These are phyloP conservation scores for Eugnorisma glareosa DNA, from an alignment of 2,888 invertebrate species.

Conservation along the genomic window DNA sequence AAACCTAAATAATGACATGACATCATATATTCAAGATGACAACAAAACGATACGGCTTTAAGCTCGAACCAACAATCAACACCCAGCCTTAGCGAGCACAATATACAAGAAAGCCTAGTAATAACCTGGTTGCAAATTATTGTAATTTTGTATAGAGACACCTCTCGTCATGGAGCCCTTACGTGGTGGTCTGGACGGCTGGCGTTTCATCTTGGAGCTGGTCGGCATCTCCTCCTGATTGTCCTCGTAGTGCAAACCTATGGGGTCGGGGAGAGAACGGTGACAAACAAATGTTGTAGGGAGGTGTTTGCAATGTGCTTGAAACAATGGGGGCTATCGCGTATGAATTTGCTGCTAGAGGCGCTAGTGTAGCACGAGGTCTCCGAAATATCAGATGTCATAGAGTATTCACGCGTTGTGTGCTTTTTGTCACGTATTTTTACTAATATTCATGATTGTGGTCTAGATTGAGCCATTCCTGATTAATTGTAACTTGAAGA, in stretches of 20 bases:
- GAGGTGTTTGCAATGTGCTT: conserved; percentile 50
- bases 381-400: too few species aligned
- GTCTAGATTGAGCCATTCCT: too few species aligned
- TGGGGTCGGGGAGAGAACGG: conserved; percentile 65
- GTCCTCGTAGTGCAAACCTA: conserved; percentile 97
- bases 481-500: too few species aligned
- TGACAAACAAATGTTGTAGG: conserved; percentile 60
- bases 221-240: conserved; percentile 85
- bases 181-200: conserved; percentile 93
- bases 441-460: too few species aligned
- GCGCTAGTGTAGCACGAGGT: too few species aligned
- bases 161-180: conserved; percentile 93
- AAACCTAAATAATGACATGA: conserved; percentile 2
- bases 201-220: conserved; percentile 84
- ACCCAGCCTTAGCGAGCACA: conserved; percentile 46
- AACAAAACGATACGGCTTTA: conserved; percentile 1
- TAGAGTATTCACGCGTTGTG: too few species aligned
- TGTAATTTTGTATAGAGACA: conserved; percentile 84
- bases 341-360: too few species aligned
- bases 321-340: too few species aligned
- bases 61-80: conserved; percentile 35
- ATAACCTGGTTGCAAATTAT: conserved; percentile 83
- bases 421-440: too few species aligned
- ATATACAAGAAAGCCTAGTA: conserved; percentile 50
- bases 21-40: conserved; percentile 14